Conservation (phyloP, 1,140 invertebrate genomes). For the Akabosia matsudoensis region DNA sequence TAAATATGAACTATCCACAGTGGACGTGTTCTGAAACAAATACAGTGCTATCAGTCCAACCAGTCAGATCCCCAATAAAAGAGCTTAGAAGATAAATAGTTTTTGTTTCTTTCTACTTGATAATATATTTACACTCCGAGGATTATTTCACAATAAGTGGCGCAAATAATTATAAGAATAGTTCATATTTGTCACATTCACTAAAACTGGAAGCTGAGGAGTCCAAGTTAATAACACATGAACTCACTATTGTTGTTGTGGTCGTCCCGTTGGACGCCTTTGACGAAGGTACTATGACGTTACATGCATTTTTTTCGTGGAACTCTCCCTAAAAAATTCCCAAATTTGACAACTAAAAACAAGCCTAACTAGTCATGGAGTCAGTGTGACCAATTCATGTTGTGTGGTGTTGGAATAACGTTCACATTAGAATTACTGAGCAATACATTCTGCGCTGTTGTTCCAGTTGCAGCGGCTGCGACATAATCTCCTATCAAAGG, state of each 20-base stretch:
- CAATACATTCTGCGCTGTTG: slow-evolving; percentile 36
- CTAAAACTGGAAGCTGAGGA: slow-evolving; percentile 12
- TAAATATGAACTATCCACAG: too few species aligned
- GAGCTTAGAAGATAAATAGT: too few species aligned
- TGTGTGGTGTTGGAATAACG: slow-evolving; percentile 32
- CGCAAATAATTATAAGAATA: not conserved
- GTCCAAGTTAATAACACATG: not conserved
- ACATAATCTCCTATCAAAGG: slow-evolving; percentile 40
- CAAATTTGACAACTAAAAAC: not conserved
- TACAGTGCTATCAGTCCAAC: too few species aligned
- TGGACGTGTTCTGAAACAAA: too few species aligned
- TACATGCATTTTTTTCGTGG: not conserved
- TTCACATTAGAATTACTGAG: slow-evolving; percentile 42
- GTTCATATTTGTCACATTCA: not conserved
- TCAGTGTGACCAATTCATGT: slow-evolving; percentile 41
- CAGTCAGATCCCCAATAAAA: too few species aligned
- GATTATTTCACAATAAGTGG: not conserved
- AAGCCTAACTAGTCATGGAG: too few species aligned
- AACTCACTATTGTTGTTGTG: not conserved
- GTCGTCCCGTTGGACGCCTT: too few species aligned
- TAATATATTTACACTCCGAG: not conserved
- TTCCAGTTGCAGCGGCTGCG: slow-evolving; percentile 34
- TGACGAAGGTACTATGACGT: not conserved
- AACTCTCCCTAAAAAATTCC: not conserved
- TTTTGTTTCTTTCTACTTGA: not conserved